phyloP scores from a whole-genome alignment of 2,113 vertebrate genomes.

The Tapirus terrestris region DNA sequence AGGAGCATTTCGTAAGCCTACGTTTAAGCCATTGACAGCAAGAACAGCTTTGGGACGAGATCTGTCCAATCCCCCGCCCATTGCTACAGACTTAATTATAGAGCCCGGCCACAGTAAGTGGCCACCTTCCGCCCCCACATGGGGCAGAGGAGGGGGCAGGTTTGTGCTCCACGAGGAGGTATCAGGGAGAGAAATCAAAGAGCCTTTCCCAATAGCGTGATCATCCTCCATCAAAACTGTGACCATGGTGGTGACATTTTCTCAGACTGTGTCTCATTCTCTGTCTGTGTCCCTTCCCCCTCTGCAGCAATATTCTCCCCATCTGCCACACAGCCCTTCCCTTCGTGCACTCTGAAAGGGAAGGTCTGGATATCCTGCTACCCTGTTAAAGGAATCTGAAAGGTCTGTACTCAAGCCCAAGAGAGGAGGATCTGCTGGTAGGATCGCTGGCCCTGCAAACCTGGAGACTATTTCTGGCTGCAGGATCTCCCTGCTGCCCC shows the following conservation, averaged over 20 bases:
- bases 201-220: not conserved
- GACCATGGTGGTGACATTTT: not conserved
- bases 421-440: not conserved
- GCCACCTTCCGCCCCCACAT: slow-evolving; percentile 11
- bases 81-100: slow-evolving; percentile 76
- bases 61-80: not conserved
- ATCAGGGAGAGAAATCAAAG: slow-evolving; percentile 4
- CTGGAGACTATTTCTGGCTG: not conserved
- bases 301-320: not conserved
- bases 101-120: not conserved
- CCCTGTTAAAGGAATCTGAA: not conserved
- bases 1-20: slow-evolving; percentile 37
- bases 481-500: not conserved
- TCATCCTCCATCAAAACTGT: not conserved
- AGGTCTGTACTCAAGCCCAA: not conserved
- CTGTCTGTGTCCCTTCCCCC: not conserved
- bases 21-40: not conserved
- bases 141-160: not conserved
- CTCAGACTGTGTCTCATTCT: not conserved
- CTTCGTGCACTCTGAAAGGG: not conserved
- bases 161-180: not conserved
- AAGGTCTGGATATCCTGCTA: not conserved
- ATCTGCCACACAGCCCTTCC: not conserved
- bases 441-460: not conserved
- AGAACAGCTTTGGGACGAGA: slow-evolving; percentile 43